phyloP scores from a whole-genome alignment of 92 coral and sea anemone species.

The Metridium senile region DNA sequence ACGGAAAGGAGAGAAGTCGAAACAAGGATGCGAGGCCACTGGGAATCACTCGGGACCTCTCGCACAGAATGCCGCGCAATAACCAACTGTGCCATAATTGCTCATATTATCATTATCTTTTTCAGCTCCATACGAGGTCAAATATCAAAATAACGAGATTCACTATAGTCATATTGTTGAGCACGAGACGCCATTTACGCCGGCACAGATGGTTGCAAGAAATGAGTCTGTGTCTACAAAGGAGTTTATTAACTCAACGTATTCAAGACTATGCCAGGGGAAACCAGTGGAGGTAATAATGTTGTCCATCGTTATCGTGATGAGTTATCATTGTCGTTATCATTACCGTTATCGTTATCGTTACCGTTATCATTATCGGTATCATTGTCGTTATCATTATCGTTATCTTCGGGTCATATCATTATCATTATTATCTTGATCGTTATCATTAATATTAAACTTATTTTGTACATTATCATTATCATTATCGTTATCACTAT shows the following conservation, averaged over 20 bases:
- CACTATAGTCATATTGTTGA: conserved; percentile 59
- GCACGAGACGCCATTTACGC: conserved; percentile 39
- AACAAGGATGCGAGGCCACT: too few relatives aligned
- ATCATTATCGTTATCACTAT: too few relatives aligned
- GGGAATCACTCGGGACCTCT: too few relatives aligned
- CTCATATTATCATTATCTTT: too few relatives aligned
- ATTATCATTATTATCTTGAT: too few relatives aligned
- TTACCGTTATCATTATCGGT: not conserved
- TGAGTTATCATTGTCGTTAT: not conserved
- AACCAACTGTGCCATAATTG: not conserved
- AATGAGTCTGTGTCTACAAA: conserved; percentile 62
- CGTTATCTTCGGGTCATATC: not conserved
- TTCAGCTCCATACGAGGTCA: conserved; percentile 66
- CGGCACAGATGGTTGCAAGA: conserved; percentile 65
- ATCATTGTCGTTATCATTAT: not conserved
- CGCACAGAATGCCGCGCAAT: not conserved
- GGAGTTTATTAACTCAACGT: conserved; percentile 49
- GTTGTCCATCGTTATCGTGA: not conserved
- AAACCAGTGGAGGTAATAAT: conserved; percentile 53
- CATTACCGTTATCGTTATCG: not conserved
- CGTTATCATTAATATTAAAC: not conserved
- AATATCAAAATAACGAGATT: conserved; percentile 64
- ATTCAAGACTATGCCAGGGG: conserved; percentile 83
- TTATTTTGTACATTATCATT: not conserved
- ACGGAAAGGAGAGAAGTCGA: too few relatives aligned